Percentiles rank a stretch among this genome's conserved stretches.
Evolutionary conservation across 2,888 invertebrate genomes (phyloP).

Genomic region (Xestia sexstrigata): DNA sequence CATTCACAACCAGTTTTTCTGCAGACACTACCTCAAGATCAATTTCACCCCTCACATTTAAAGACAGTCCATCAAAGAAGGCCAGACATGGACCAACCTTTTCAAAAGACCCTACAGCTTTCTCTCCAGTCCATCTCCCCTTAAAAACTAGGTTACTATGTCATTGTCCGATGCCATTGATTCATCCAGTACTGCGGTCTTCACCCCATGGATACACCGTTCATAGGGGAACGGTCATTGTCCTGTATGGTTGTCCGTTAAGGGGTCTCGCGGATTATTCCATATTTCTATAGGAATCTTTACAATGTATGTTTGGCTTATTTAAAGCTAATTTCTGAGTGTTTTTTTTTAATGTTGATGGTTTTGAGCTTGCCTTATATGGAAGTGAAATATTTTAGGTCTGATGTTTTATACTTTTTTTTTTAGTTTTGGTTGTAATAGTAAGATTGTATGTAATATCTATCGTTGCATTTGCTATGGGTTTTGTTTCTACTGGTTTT

Average conservation of each 20-base stretch:
- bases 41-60: conserved; percentile 20
- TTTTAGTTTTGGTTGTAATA: conserved; percentile 1
- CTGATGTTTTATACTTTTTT: neutral
- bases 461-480: neutral
- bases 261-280: conserved; percentile 43
- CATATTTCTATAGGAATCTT: conserved; percentile 7
- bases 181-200: conserved; percentile 12
- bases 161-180: conserved; percentile 59
- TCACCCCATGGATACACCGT: conserved; percentile 43
- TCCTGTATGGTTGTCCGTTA: conserved; percentile 66
- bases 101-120: conserved; percentile 17
- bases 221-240: conserved; percentile 64
- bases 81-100: conserved; percentile 20
- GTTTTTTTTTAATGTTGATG: neutral
- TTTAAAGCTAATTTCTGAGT: conserved; percentile 31
- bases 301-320: conserved; percentile 45
- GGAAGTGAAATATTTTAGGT: neutral
- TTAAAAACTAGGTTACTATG: conserved; percentile 62
- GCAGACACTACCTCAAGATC: conserved; percentile 2
- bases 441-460: neutral
- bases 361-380: neutral
- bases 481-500: neutral
- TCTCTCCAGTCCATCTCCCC: conserved; percentile 6
- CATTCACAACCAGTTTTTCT: conserved; percentile 18
- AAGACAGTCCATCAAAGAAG: neutral